Evolutionary conservation across 1,140 invertebrate genomes (phyloP).

Genomic region (Heliconius nattereri): DNA sequence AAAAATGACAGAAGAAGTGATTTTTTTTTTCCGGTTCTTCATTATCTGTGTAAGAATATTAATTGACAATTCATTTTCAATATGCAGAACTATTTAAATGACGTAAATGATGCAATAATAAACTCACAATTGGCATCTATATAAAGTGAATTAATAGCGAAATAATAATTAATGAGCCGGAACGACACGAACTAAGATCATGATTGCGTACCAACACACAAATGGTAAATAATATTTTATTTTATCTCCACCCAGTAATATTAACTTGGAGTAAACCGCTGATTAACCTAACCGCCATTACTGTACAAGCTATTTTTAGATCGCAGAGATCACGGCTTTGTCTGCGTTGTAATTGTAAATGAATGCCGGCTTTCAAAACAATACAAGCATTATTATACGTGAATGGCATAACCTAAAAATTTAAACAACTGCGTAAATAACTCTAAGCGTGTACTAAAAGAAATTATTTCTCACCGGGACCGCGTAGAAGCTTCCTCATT

Average conservation of each 20-base stretch:
- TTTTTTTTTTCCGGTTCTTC: background rate
- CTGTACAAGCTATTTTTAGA: slow-evolving; percentile 73
- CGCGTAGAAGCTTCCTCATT: slow-evolving; percentile 56
- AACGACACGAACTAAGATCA: slow-evolving; percentile 5
- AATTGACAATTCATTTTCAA: background rate
- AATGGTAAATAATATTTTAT: slow-evolving; percentile 24
- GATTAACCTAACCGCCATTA: slow-evolving; percentile 77
- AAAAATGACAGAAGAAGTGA: background rate
- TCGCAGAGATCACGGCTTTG: slow-evolving; percentile 76
- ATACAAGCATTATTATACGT: slow-evolving; percentile 36
- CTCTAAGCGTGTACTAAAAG: background rate
- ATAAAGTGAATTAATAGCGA: slow-evolving; percentile 6
- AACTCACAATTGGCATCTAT: background rate
- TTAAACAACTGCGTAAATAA: slow-evolving; percentile 19
- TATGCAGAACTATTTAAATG: background rate
- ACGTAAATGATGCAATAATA: slow-evolving; percentile 11
- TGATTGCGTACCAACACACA: slow-evolving; percentile 2
- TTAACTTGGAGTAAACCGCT: slow-evolving; percentile 70
- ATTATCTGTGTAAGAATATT: background rate
- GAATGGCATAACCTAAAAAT: slow-evolving; percentile 64
- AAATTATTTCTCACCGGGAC: slow-evolving; percentile 60
- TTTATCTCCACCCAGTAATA: slow-evolving; percentile 25
- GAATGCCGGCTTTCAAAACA: slow-evolving; percentile 60
- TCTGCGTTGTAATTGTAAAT: slow-evolving; percentile 76
- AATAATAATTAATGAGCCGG: background rate